Evolutionary conservation across 2,113 vertebrate genomes (phyloP).

Genomic region (Mugil cephalus): DNA sequence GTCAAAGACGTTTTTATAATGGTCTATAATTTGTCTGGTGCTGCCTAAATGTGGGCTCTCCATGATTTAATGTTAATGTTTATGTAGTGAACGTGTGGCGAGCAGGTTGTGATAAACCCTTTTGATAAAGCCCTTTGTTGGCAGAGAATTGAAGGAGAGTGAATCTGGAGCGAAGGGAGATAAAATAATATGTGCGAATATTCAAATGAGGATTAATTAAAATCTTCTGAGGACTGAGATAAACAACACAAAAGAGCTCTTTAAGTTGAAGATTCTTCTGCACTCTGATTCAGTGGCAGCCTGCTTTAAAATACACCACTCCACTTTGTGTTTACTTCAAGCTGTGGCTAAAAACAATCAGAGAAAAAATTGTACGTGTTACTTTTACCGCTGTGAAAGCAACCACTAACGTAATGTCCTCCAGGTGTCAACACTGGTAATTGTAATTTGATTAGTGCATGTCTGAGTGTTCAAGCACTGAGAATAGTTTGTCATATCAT

Average conservation of each 20-base stretch:
- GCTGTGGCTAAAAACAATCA: background rate
- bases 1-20: background rate
- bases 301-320: background rate
- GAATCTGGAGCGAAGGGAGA: constrained; percentile 1
- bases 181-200: constrained; percentile 6
- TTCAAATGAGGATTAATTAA: constrained; percentile 57
- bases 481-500: background rate
- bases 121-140: constrained; percentile 9
- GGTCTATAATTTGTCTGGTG: constrained; percentile 9
- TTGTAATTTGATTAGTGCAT: no score
- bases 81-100: constrained; percentile 24
- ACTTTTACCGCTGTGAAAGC: background rate
- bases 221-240: constrained; percentile 27
- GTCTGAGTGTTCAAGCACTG: background rate
- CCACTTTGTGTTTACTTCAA: background rate
- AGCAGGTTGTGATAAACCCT: constrained; percentile 24
- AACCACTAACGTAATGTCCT: no score
- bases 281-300: background rate
- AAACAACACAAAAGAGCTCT: constrained; percentile 35
- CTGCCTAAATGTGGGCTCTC: background rate
- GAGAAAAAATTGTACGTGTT: no score
- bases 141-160: background rate
- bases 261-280: background rate
- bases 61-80: constrained; percentile 30
- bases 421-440: background rate